Base-by-base conservation (phyloP, 2,888 invertebrate species). In the Linnaemya tessellans region DNA sequence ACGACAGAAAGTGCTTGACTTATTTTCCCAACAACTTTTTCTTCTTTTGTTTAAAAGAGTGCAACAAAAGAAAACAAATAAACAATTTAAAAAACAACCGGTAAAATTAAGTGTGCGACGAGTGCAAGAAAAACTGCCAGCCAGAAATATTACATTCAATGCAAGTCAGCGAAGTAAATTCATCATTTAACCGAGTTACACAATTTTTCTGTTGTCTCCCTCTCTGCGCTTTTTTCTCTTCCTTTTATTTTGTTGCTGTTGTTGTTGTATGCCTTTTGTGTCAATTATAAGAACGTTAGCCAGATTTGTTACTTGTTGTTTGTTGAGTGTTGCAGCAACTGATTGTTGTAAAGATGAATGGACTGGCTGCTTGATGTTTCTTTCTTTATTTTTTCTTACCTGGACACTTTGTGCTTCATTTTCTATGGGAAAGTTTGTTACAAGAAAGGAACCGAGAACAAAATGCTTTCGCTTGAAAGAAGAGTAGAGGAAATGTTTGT, bases 151-250 rank as follows among this genome's bases (percentile, higher is more conserved):
- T 10, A 20, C 41, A 15, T 56, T 20, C 20, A 58, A 10, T 60
- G 22, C 41, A 1, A 70, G 49, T 49, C 18, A 18, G 15, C 9
- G 22, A 73, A 60, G 51, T 84, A 41, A 64, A 84, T 80, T 80
- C 79, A 75, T 80, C 54, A 73, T 71, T 77, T 77, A 80, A 84
- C 43, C 84, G 67, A 73, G 65, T 77, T 77, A 77, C 65, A 80
- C 65, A 78, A 71, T 77, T 84, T 71, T 11, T 43, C 3, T 58
- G 74, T 73, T 15, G 7, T 46, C 56, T 43, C 35, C 20, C 20
- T 43, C n/a, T 11, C 56, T 70, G 18, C 15, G 3, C 30, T 58
- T 18, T 71, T 7, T 41, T 41, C 41, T 41, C 3, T 41, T 41
- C 13, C 11, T 13, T 41, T 41, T 41, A 7, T 41, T 60, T 41